Evolutionary conservation across 2,797 vertebrate genomes (phyloP).

Genomic region (Pristis pectinata): DNA sequence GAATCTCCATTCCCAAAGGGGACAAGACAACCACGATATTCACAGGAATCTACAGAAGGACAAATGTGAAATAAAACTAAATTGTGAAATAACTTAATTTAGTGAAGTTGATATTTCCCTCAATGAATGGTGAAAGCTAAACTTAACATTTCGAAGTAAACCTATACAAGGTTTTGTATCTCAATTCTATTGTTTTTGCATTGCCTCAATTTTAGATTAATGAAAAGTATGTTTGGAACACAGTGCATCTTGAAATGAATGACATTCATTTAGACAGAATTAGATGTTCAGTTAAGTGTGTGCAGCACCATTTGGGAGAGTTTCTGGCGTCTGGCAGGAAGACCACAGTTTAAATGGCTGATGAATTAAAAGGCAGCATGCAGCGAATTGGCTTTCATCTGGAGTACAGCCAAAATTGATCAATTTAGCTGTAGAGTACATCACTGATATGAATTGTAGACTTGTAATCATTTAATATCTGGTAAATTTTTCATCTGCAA

Average conservation of each 20-base stretch:
- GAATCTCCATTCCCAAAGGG: not conserved
- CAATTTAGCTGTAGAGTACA: not conserved
- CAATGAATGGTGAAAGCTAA: not conserved
- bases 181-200: not conserved
- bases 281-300: not conserved
- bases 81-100: not conserved
- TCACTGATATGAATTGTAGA: not conserved
- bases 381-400: not conserved
- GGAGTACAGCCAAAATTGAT: not conserved
- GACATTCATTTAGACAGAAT: not conserved
- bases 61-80: not conserved
- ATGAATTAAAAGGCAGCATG: not conserved
- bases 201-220: not conserved
- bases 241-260: not conserved
- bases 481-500: not conserved
- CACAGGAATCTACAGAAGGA: not conserved
- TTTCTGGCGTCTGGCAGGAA: not conserved
- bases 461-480: not conserved
- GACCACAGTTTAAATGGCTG: not conserved
- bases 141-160: not conserved
- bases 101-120: not conserved
- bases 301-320: not conserved
- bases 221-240: not conserved
- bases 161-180: not conserved
- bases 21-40: not conserved